These are phyloP conservation scores for Atta colombica DNA, from an alignment of 1,140 invertebrate species.

Conservation along the genomic window DNA sequence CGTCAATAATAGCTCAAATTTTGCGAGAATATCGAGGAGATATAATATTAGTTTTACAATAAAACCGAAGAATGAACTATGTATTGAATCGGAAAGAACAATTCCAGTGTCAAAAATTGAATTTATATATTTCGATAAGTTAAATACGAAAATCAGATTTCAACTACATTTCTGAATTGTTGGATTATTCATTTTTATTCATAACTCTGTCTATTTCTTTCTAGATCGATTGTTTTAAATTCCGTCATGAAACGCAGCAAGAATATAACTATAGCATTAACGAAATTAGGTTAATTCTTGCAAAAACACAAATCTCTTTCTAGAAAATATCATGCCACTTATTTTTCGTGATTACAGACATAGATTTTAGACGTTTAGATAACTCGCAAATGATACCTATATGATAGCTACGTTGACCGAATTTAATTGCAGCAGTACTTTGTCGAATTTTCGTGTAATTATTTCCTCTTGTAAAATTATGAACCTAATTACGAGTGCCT, in stretches of 20 bases:
- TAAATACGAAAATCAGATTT: conserved; percentile 4
- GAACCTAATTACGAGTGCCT: conserved; percentile 29
- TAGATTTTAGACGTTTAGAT: conserved; percentile 15
- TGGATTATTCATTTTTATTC: not conserved
- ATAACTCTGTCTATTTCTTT: no score
- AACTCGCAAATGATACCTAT: conserved; percentile 5
- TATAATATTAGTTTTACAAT: not conserved
- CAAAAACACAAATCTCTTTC: conserved; percentile 12
- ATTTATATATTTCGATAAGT: not conserved
- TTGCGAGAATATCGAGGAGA: not conserved
- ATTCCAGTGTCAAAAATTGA: not conserved
- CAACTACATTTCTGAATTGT: not conserved
- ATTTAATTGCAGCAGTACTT: conserved; percentile 30
- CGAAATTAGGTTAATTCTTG: not conserved
- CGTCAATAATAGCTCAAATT: not conserved
- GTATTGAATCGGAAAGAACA: not conserved
- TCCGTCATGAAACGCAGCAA: not conserved
- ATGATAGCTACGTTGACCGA: not conserved
- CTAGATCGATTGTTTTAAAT: not conserved
- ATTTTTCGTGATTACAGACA: not conserved
- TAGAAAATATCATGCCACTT: not conserved
- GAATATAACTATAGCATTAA: not conserved
- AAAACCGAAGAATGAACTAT: not conserved
- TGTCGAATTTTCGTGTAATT: conserved; percentile 26
- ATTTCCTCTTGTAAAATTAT: conserved; percentile 33